phyloP scores from a whole-genome alignment of 2,888 invertebrate genomes.

The Phyllotreta cruciferae region DNA sequence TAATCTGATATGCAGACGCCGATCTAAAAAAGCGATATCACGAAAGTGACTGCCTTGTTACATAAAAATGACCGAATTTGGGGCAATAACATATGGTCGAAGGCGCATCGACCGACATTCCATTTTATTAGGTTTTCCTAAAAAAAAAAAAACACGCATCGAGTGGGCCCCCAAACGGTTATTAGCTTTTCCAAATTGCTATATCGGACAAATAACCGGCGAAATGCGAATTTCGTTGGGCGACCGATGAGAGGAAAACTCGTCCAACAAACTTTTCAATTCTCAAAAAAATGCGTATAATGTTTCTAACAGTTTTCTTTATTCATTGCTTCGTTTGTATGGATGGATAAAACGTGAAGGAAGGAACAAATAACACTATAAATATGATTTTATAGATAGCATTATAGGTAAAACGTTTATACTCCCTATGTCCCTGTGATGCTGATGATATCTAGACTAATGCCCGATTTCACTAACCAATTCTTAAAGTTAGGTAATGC shows the following conservation, averaged over 20 bases:
- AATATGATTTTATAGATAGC: too few species aligned
- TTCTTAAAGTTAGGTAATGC: too few species aligned
- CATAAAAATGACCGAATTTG: slow-evolving; percentile 29
- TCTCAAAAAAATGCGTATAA: too few species aligned
- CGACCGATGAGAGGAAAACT: background rate
- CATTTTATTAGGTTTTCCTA: slow-evolving; percentile 18
- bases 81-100: slow-evolving; percentile 30
- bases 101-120: slow-evolving; percentile 17
- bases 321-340: too few species aligned
- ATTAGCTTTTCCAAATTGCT: slow-evolving; percentile 31
- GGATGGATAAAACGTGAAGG: too few species aligned
- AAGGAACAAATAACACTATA: too few species aligned
- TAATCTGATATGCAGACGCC: slow-evolving; percentile 28
- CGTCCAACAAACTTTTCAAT: too few species aligned
- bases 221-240: slow-evolving; percentile 6
- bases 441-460: too few species aligned
- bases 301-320: too few species aligned
- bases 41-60: slow-evolving; percentile 25
- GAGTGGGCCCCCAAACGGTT: slow-evolving; percentile 22
- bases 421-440: too few species aligned
- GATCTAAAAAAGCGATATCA: slow-evolving; percentile 27
- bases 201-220: slow-evolving; percentile 30
- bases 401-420: too few species aligned
- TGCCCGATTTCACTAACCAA: too few species aligned
- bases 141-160: slow-evolving; percentile 10